Evolutionary conservation across 2,888 invertebrate genomes (phyloP).

Genomic region (Drosophila flavopinicola): DNA sequence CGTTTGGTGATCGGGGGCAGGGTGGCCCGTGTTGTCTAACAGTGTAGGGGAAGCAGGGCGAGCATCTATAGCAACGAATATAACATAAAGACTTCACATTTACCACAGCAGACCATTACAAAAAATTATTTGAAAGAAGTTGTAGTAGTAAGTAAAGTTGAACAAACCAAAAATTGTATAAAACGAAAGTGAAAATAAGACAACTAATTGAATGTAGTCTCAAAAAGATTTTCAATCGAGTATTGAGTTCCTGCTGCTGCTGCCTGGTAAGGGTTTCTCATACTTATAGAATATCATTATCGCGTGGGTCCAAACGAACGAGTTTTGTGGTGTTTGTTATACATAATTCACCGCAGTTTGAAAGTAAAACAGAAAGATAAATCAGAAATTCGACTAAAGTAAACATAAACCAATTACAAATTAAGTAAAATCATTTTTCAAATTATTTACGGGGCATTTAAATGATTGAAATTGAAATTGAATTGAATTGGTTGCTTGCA

Average conservation of each 20-base stretch:
- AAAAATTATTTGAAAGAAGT: constrained; percentile 82
- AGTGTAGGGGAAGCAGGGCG: constrained; percentile 94
- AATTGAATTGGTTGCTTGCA: constrained; percentile 53
- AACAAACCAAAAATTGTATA: constrained; percentile 28
- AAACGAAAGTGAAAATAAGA: constrained; percentile 27
- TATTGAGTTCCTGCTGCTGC: constrained; percentile 40
- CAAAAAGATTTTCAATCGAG: constrained; percentile 40
- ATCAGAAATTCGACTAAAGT: constrained; percentile 35
- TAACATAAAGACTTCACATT: constrained; percentile 88
- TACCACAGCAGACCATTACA: constrained; percentile 85
- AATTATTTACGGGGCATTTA: constrained; percentile 39
- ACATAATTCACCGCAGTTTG: constrained; percentile 71
- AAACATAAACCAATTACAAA: constrained; percentile 35
- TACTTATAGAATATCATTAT: constrained; percentile 29
- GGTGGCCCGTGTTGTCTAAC: constrained; percentile 94
- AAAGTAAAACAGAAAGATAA: constrained; percentile 24
- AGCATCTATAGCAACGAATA: constrained; percentile 97
- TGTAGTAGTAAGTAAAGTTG: constrained; percentile 70
- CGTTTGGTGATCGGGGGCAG: constrained; percentile 89
- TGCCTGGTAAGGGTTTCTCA: constrained; percentile 44
- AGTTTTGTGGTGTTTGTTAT: constrained; percentile 38
- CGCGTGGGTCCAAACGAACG: constrained; percentile 33
- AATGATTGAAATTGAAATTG: constrained; percentile 39
- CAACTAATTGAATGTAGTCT: constrained; percentile 43
- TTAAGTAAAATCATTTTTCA: constrained; percentile 18